Conservation (phyloP, 2,113 vertebrate species). For the Capreolus pygargus region DNA sequence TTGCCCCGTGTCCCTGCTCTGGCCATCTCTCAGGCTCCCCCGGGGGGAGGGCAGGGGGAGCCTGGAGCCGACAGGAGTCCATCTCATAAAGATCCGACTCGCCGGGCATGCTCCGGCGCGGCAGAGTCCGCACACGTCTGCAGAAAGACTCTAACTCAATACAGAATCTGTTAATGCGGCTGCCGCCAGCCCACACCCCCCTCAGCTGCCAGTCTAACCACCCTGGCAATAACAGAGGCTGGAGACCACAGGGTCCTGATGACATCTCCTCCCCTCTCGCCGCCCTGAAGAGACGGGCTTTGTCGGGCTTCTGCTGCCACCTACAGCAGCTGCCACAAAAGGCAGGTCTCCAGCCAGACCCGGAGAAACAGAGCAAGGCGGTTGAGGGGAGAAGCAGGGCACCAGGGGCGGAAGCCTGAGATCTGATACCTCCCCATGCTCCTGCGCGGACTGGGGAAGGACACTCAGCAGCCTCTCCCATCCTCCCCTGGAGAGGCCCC, state of each 20-base stretch:
- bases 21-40: not conserved
- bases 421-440: too few relatives aligned
- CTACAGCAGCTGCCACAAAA: constrained; percentile 77
- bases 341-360: constrained; percentile 52
- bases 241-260: not conserved
- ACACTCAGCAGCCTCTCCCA: not conserved
- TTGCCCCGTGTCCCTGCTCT: not conserved
- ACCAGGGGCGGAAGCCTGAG: not conserved
- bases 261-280: not conserved
- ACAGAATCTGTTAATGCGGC: constrained; percentile 47
- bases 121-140: not conserved
- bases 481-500: not conserved
- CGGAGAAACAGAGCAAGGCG: not conserved
- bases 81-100: not conserved
- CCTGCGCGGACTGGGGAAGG: too few relatives aligned
- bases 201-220: constrained; percentile 29
- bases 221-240: constrained; percentile 36
- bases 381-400: not conserved
- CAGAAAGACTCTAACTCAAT: constrained; percentile 47
- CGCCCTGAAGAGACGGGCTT: constrained; percentile 48
- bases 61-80: not conserved
- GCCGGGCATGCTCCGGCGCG: not conserved
- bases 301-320: constrained; percentile 82
- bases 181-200: constrained; percentile 45
- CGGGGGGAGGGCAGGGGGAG: not conserved